Evolutionary conservation across 2,797 vertebrate species (phyloP).

Genomic region (Echiichthys vipera): DNA sequence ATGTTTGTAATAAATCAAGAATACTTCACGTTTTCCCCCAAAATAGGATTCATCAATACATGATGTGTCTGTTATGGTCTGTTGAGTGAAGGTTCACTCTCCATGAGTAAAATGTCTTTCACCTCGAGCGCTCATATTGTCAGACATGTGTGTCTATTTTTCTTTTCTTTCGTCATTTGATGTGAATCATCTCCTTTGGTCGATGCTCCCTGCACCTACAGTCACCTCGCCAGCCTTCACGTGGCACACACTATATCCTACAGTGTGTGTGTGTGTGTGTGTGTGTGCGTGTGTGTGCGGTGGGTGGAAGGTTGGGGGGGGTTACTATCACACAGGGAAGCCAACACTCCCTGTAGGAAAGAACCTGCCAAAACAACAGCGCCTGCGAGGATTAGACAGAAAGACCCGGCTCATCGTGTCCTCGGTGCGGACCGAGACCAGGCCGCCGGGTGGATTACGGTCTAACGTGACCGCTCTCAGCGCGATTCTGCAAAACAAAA

Average conservation of each 20-base stretch:
- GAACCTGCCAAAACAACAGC: slow-evolving; percentile 25
- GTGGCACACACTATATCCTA: slow-evolving; percentile 9
- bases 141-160: background rate
- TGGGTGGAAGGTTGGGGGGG: background rate
- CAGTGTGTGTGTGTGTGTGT: no score
- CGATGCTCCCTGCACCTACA: slow-evolving; percentile 6
- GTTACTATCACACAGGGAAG: slow-evolving; percentile 8
- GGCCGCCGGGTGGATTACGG: no score
- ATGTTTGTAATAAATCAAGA: background rate
- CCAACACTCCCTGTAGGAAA: slow-evolving; percentile 5
- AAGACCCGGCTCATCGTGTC: background rate
- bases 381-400: slow-evolving; percentile 20
- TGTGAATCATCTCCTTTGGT: background rate
- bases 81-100: no score
- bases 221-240: slow-evolving; percentile 20
- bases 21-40: background rate
- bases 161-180: background rate
- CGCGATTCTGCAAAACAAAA: background rate
- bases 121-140: background rate
- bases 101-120: background rate
- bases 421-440: no score
- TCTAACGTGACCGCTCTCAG: slow-evolving; percentile 1
- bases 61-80: no score
- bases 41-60: background rate
- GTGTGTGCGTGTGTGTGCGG: no score